Evolutionary conservation across 2,797 vertebrate species (phyloP), one percentile per base, ranked within the genome.

Genomic region (Oreochromis mossambicus): DNA sequence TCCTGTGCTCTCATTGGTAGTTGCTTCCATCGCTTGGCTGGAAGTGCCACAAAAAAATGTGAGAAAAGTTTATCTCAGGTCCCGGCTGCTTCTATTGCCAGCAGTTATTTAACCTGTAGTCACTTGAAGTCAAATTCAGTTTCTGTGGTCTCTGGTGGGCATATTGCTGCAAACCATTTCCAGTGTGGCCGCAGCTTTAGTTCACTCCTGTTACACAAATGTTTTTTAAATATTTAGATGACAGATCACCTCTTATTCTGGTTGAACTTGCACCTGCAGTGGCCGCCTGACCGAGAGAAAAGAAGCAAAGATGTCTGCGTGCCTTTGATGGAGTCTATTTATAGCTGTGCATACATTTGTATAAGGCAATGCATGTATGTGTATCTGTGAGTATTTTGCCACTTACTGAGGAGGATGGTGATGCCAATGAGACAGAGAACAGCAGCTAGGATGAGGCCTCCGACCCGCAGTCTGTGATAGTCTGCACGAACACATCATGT

Each of bases 181-280:
- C 15, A 48, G 68, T 29, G 68, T 29, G 24, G 43, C 14, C 15
- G 3, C 6, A 7, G 38, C 13, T 1, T 11, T 26, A 43, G n/a
- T 41, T 80, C 15, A 34, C 19, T 66, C 4, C 17, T 75, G 32
- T 46, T 26, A 48, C 8, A 77, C 11, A 77, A 2, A 55, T 41
- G 3, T 19, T 11, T 58, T 46, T 21, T 17, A n/a, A 21, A 12
- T n/a, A 32, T 58, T 36, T 41, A 2, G 78, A 17, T 24, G 19
- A 83, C 66, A 26, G 5, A 29, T 89, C 83, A 96, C 96, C 96
- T 97, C 92, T 96, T 97, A 89, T 95, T 87, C 93, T 97, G 97
- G 90, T 96, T 96, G 89, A 97, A 97, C 92, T 97, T 97, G 95
- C 97, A 97, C 86, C 97, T 95, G 94, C 97, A 97, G 93, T 96